Percentiles rank a stretch among this genome's conserved stretches.
Conservation (phyloP, 2,113 vertebrate species). For the Gymnorhina tibicen region DNA sequence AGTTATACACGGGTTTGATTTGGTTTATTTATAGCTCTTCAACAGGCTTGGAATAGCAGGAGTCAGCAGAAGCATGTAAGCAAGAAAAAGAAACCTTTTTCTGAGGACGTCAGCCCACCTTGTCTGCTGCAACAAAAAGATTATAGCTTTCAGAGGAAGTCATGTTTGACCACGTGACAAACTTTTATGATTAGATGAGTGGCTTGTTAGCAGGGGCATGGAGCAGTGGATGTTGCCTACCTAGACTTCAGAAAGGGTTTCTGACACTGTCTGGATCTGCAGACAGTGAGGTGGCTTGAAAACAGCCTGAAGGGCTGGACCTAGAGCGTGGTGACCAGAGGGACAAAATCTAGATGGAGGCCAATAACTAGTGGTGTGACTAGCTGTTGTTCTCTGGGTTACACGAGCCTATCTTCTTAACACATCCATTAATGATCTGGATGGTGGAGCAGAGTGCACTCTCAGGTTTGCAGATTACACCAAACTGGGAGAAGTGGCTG, state of each 20-base stretch:
- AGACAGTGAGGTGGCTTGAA: background rate
- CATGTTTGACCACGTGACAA: background rate
- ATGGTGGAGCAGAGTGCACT: background rate
- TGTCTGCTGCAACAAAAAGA: background rate
- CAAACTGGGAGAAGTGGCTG: background rate
- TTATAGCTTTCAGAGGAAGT: background rate
- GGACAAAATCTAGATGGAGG: background rate
- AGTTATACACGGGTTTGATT: background rate
- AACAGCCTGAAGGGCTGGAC: background rate
- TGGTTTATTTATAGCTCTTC: background rate
- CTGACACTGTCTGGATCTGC: background rate
- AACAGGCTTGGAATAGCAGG: background rate
- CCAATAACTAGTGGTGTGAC: background rate
- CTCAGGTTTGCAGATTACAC: background rate
- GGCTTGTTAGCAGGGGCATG: background rate
- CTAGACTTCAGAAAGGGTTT: background rate
- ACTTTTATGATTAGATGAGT: background rate
- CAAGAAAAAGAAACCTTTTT: background rate
- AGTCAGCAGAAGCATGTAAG: background rate
- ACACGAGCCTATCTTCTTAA: background rate
- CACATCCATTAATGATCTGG: background rate
- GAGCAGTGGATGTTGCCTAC: background rate
- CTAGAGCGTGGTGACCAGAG: background rate
- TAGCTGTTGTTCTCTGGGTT: background rate
- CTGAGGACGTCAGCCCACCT: background rate